Conservation (phyloP, 2,797 vertebrate genomes). For the Pteronotus mesoamericanus region DNA sequence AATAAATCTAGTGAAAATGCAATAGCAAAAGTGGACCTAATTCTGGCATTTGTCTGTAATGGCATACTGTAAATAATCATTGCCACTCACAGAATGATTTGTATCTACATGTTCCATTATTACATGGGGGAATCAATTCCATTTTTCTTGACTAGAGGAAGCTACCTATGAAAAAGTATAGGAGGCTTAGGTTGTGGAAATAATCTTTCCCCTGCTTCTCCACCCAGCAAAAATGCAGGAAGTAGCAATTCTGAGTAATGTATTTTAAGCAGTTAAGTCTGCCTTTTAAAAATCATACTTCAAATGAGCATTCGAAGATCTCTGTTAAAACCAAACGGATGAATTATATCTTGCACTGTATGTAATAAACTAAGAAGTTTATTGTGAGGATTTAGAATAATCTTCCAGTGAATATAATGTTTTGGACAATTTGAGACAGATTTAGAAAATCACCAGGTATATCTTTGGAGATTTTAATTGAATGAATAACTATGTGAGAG, state of each 20-base stretch:
- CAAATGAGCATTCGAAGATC: background rate
- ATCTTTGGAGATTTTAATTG: background rate
- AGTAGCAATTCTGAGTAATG: conserved; percentile 15
- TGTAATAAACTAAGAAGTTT: background rate
- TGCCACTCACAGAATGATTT: background rate
- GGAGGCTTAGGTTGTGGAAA: background rate
- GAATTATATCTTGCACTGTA: background rate
- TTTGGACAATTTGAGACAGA: background rate
- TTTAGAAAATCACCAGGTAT: background rate
- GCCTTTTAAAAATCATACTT: background rate
- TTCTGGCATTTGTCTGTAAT: background rate
- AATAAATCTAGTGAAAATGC: conserved; percentile 4
- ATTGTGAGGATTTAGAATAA: background rate
- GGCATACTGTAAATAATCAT: background rate
- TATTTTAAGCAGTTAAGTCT: background rate
- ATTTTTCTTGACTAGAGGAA: background rate
- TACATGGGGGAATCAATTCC: background rate
- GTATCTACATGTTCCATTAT: background rate
- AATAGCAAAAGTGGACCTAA: background rate
- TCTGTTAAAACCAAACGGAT: background rate
- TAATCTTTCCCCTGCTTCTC: background rate
- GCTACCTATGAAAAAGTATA: background rate
- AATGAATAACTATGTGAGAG: background rate
- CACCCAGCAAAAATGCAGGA: background rate
- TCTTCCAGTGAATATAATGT: background rate